Evolutionary conservation across 2,113 vertebrate genomes (phyloP).

Genomic region (Chamaetylas fuelleborni): DNA sequence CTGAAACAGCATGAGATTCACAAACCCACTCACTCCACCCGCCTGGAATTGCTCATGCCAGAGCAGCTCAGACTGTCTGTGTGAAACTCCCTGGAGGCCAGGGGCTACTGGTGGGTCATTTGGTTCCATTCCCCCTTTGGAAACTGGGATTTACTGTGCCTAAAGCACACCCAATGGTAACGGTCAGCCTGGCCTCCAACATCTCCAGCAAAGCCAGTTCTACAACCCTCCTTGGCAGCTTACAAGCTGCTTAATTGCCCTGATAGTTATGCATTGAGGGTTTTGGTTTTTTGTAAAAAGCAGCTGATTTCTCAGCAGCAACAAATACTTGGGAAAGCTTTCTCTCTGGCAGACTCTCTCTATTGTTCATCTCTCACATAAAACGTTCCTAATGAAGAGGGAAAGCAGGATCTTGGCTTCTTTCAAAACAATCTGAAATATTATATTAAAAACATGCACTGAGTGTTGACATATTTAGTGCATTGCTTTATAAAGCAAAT

Average conservation of each 20-base stretch:
- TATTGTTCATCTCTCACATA: slow-evolving; percentile 53
- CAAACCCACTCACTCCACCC: background rate
- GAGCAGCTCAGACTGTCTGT: background rate
- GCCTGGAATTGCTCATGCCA: background rate
- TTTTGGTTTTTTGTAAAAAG: background rate
- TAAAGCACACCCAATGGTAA: background rate
- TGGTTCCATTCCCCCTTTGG: background rate
- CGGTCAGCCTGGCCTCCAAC: background rate
- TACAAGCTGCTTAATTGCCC: background rate
- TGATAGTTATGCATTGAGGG: slow-evolving; percentile 1
- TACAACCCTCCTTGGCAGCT: slow-evolving; percentile 16
- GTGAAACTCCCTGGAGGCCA: background rate
- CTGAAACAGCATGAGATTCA: background rate
- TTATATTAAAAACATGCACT: slow-evolving; percentile 32
- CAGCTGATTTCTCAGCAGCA: slow-evolving; percentile 43
- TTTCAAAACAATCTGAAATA: slow-evolving; percentile 64
- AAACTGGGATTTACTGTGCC: background rate
- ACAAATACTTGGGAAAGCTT: slow-evolving; percentile 40
- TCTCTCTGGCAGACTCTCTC: slow-evolving; percentile 34
- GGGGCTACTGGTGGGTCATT: background rate
- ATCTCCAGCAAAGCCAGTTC: background rate
- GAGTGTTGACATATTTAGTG: slow-evolving; percentile 56
- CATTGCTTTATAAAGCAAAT: slow-evolving; percentile 42
- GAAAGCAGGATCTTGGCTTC: slow-evolving; percentile 54
- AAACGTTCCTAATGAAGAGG: slow-evolving; percentile 31